Evolutionary conservation across 2,113 vertebrate species (phyloP), one percentile per base, ranked within the genome.

Genomic region (Phyllopteryx taeniolatus): DNA sequence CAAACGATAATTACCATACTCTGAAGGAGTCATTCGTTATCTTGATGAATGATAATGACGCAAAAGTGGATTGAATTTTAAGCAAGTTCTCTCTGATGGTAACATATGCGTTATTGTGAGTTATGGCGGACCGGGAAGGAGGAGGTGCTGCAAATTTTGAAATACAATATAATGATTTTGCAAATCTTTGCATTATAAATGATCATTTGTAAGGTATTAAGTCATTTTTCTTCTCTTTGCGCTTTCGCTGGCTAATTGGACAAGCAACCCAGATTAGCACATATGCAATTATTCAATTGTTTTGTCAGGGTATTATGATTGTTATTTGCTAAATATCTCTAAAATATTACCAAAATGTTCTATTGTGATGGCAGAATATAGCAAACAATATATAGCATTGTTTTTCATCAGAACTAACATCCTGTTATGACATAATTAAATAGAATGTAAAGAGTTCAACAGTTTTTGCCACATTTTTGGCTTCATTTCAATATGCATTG

Each of bases 1-100:
- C 97, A 99, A 99, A 99, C 99, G 98, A 99, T 99, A 99, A 99
- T 99, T 99, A 99, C 98, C 97, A 98, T 98, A 94, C 97, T 97
- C 96, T 98, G 98, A 98, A 98, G 96, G 97, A 96, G 95, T 98
- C 98, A 99, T 99, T 99, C 96, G 97, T 98, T 99, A 99, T 98
- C 96, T 98, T 99, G 98, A 99, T 98, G 95, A 96, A 99, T 97
- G 97, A 99, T 99, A 98, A 99, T 98, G 96, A 97, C 96, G 96
- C 96, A 96, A 98, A 98, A 99, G 96, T 98, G 98, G 95, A 99
- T 99, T 98, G 98, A 99, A 99, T 99, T 98, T 99, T 99, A 99
- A 99, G 97, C 98, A 99, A 99, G 95, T 98, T 98, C 96, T 95
- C 94, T 95, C 95, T 94, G 97, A 98, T 98, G 96, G 96, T 97